Evolutionary conservation across 2,113 vertebrate genomes (phyloP).

Genomic region (Sterrhoptilus dennistouni): DNA sequence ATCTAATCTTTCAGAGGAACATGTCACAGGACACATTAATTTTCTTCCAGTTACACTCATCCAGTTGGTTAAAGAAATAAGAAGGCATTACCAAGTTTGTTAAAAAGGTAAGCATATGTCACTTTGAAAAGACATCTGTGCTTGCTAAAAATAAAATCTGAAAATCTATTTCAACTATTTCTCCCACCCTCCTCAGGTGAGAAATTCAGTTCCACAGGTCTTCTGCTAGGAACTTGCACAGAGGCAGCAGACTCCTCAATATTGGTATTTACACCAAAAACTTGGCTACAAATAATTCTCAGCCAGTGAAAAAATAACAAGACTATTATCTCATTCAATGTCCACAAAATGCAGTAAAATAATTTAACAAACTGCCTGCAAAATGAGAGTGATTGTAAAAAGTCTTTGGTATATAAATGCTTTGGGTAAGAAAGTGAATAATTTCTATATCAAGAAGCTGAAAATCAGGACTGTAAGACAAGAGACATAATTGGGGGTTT

Average conservation of each 20-base stretch:
- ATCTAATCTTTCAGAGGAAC: neutral
- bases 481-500: rapidly evolving
- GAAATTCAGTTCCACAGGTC: neutral
- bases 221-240: neutral
- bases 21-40: neutral
- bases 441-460: neutral
- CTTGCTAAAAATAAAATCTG: neutral
- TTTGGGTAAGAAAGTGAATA: neutral
- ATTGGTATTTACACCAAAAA: neutral
- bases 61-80: neutral
- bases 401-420: neutral
- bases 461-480: neutral
- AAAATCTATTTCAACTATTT: neutral
- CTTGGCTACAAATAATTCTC: neutral
- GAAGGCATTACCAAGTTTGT: neutral
- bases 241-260: neutral
- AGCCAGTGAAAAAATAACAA: neutral
- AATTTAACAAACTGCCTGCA: neutral
- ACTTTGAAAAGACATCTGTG: neutral
- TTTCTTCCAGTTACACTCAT: neutral
- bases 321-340: neutral
- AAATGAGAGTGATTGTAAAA: neutral
- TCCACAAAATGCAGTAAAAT: neutral
- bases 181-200: neutral
- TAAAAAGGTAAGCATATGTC: neutral